These are phyloP conservation scores for Ormyrus nitidulus DNA, from an alignment of 2,888 invertebrate genomes.

Conservation along the genomic window DNA sequence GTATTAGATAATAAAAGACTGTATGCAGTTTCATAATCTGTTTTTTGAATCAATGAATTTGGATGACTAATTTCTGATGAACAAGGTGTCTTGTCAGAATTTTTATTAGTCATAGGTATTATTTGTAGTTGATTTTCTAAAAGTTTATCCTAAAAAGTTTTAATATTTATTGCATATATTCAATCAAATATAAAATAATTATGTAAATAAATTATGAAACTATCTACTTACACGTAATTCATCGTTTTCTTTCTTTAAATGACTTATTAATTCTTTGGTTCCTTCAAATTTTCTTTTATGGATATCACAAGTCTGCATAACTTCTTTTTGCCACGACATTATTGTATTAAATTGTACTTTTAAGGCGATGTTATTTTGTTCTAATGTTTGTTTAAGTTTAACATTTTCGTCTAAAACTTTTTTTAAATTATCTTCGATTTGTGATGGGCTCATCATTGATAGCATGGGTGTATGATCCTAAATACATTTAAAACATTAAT, in stretches of 20 bases:
- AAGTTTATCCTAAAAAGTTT: conserved; percentile 34
- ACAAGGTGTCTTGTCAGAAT: no score
- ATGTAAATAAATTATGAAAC: conserved; percentile 47
- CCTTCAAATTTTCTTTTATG: conserved; percentile 83
- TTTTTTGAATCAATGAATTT: no score
- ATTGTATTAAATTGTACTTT: conserved; percentile 81
- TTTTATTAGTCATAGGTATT: not conserved
- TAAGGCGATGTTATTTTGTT: conserved; percentile 82
- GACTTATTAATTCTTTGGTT: conserved; percentile 78
- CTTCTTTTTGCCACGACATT: conserved; percentile 81
- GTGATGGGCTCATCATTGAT: conserved; percentile 71
- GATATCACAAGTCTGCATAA: conserved; percentile 79
- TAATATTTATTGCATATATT: conserved; percentile 1
- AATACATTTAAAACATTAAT: no score
- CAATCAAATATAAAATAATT: conserved; percentile 4
- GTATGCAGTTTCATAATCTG: no score
- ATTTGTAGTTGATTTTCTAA: conserved; percentile 7
- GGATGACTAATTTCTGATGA: no score
- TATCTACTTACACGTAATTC: conserved; percentile 62
- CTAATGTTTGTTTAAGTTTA: conserved; percentile 79
- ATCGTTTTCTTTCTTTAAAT: conserved; percentile 69
- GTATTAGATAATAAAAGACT: no score
- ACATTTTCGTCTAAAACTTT: conserved; percentile 79
- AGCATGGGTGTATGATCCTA: conserved; percentile 68
- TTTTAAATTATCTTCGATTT: conserved; percentile 77